phyloP scores from a whole-genome alignment of 2,797 vertebrate genomes.

The Anas capensis region DNA sequence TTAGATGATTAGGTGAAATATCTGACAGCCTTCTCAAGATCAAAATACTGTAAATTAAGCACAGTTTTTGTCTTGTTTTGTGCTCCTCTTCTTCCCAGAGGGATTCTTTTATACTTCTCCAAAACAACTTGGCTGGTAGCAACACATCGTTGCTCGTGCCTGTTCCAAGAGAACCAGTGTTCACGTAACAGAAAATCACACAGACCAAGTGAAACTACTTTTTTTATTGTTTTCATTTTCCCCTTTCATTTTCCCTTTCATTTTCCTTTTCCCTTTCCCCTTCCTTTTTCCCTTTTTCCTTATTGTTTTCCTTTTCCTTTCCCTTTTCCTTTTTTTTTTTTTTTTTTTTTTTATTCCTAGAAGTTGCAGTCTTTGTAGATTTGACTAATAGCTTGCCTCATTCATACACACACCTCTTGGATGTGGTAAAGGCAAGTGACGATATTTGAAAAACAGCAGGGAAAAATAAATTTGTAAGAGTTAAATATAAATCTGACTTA shows the following conservation, averaged over 20 bases:
- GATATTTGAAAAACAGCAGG: not conserved
- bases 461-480: not conserved
- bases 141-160: not conserved
- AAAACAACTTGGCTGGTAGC: not conserved
- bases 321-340: too few species aligned
- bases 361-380: not conserved
- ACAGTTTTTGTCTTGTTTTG: not conserved
- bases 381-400: not conserved
- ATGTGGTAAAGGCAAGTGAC: not conserved
- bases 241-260: too few species aligned
- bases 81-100: not conserved
- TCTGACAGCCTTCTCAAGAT: not conserved
- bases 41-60: not conserved
- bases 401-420: not conserved
- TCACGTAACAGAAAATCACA: not conserved
- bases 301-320: too few species aligned
- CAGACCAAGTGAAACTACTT: not conserved
- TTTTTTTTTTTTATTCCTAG: not conserved
- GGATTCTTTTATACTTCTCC: not conserved
- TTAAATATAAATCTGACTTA: constrained; percentile 37
- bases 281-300: too few species aligned
- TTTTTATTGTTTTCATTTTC: too few species aligned
- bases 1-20: not conserved
- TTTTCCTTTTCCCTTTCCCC: too few species aligned
- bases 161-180: not conserved